Percentiles rank a stretch among this genome's conserved stretches.
Conservation (phyloP, 2,888 invertebrate genomes). For the Drosophila picticornis region DNA sequence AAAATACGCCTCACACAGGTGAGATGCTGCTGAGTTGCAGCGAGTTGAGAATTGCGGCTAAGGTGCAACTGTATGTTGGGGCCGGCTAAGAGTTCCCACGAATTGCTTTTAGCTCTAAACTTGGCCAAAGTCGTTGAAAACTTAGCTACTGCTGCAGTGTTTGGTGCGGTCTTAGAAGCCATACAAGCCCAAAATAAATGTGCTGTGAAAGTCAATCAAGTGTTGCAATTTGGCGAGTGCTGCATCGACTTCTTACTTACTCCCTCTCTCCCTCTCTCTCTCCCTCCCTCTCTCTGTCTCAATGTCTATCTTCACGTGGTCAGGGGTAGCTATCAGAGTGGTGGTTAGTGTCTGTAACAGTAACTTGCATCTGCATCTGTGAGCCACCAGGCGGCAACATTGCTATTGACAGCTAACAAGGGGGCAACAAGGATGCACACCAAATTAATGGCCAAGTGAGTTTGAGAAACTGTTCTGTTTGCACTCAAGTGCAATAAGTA, state of each 20-base stretch:
- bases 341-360: slow-evolving; percentile 2
- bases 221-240: slow-evolving; percentile 67
- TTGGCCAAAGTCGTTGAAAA: slow-evolving; percentile 76
- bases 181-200: slow-evolving; percentile 58
- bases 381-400: slow-evolving; percentile 50
- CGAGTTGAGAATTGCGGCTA: slow-evolving; percentile 12
- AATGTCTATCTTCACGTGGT: slow-evolving; percentile 2
- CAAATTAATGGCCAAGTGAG: slow-evolving; percentile 34
- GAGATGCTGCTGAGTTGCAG: slow-evolving; percentile 56
- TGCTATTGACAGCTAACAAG: slow-evolving; percentile 66
- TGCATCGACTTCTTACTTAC: slow-evolving; percentile 19
- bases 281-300: background rate
- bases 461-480: slow-evolving; percentile 26
- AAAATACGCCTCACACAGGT: slow-evolving; percentile 50
- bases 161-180: slow-evolving; percentile 39
- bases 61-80: slow-evolving; percentile 34
- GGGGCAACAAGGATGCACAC: background rate
- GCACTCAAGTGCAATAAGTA: slow-evolving; percentile 31
- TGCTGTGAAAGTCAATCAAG: slow-evolving; percentile 80
- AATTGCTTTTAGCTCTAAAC: slow-evolving; percentile 73
- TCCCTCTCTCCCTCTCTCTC: rapidly evolving
- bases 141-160: slow-evolving; percentile 54
- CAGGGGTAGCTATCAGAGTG: slow-evolving; percentile 34
- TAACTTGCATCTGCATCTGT: slow-evolving; percentile 65
- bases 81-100: slow-evolving; percentile 46